Percentiles rank a stretch among this genome's conserved stretches.
These are phyloP conservation scores for Gortyna flavago DNA, from an alignment of 2,888 invertebrate species.

Conservation along the genomic window DNA sequence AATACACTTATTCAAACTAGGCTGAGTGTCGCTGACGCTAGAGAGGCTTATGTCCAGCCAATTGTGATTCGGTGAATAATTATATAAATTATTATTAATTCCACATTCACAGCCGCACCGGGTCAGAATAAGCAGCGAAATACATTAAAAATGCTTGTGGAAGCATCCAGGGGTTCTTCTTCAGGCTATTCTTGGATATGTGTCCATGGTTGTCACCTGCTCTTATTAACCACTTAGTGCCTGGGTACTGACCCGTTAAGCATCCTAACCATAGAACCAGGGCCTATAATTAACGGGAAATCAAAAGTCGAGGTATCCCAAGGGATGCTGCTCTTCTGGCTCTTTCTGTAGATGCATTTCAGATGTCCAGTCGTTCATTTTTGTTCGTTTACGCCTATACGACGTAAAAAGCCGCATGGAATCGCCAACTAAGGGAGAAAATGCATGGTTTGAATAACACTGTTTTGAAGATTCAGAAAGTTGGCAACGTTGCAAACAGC, in stretches of 20 bases:
- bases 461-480: neutral
- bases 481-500: neutral
- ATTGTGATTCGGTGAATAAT: too few species aligned
- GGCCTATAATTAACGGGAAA: neutral
- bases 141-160: neutral
- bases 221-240: neutral
- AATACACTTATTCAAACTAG: neutral
- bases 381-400: neutral
- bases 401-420: neutral
- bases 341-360: neutral
- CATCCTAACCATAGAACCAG: too few species aligned
- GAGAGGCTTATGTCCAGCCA: too few species aligned
- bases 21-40: neutral
- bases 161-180: neutral
- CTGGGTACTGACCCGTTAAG: neutral
- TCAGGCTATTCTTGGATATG: neutral
- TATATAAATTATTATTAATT: too few species aligned
- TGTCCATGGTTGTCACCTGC: neutral
- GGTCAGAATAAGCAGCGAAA: neutral
- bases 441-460: neutral
- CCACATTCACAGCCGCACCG: neutral
- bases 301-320: neutral
- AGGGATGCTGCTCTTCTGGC: neutral
- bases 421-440: slow-evolving; percentile 1
- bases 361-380: neutral